phyloP scores from a whole-genome alignment of 2,888 invertebrate species.

The Endomychus coccineus region DNA sequence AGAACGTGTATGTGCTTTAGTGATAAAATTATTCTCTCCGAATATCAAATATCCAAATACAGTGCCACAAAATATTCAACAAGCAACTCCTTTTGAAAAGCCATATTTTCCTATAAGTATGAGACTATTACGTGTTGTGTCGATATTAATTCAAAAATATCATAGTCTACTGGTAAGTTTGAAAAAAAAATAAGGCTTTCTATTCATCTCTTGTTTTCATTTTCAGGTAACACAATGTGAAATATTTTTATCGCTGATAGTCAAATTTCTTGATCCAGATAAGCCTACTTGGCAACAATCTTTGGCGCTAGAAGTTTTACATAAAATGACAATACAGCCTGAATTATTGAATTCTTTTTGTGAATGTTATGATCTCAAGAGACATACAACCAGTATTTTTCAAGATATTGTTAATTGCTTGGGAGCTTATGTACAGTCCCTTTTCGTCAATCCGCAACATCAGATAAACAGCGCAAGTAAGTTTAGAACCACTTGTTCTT shows the following conservation, averaged over 20 bases:
- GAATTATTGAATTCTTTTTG: slow-evolving; percentile 85
- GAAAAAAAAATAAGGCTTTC: background rate
- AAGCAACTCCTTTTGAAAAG: slow-evolving; percentile 67
- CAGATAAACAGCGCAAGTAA: too few relatives aligned
- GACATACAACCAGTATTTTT: slow-evolving; percentile 86
- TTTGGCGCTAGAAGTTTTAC: slow-evolving; percentile 89
- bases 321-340: slow-evolving; percentile 87
- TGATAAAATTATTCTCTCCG: slow-evolving; percentile 97
- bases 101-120: slow-evolving; percentile 97
- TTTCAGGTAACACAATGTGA: slow-evolving; percentile 91
- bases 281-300: slow-evolving; percentile 96
- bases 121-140: slow-evolving; percentile 86
- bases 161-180: slow-evolving; percentile 74
- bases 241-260: slow-evolving; percentile 92
- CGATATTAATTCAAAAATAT: slow-evolving; percentile 88
- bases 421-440: slow-evolving; percentile 89
- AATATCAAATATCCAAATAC: slow-evolving; percentile 85
- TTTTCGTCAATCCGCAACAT: slow-evolving; percentile 69
- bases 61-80: slow-evolving; percentile 52
- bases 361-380: slow-evolving; percentile 90
- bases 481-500: too few relatives aligned
- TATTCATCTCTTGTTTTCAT: background rate
- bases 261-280: slow-evolving; percentile 95
- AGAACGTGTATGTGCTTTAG: slow-evolving; percentile 94
- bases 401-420: slow-evolving; percentile 92